Percentiles rank a stretch among this genome's conserved stretches.
Conservation (phyloP, 2,113 vertebrate species). For the Maccullochella peelii region DNA sequence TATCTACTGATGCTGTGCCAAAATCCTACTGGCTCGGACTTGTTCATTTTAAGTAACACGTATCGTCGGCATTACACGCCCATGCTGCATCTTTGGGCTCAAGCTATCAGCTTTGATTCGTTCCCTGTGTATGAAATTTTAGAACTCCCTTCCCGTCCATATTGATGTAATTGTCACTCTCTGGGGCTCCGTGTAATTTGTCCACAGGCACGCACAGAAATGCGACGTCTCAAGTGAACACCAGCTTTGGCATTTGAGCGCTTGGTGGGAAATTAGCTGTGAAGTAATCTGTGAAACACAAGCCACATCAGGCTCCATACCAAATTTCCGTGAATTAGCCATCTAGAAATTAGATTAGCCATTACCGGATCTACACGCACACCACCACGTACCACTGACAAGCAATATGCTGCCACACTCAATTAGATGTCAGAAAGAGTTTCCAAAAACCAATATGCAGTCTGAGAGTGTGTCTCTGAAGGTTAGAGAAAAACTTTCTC, state of each 20-base stretch:
- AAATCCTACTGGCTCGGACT: neutral
- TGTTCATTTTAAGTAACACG: constrained; percentile 8
- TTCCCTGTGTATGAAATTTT: constrained; percentile 34
- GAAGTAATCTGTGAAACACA: constrained; percentile 54
- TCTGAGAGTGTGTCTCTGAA: constrained; percentile 19
- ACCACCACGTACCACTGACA: neutral
- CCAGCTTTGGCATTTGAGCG: neutral
- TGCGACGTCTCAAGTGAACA: constrained; percentile 1
- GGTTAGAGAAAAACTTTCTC: constrained; percentile 26
- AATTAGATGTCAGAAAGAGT: constrained; percentile 10
- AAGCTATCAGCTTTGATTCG: constrained; percentile 17
- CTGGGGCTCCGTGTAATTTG: constrained; percentile 42
- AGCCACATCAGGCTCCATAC: constrained; percentile 31
- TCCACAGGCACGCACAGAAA: constrained; percentile 26
- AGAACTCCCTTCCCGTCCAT: constrained; percentile 15
- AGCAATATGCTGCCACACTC: neutral
- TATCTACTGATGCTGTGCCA: constrained; percentile 4
- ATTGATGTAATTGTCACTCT: constrained; percentile 35
- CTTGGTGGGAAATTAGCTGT: constrained; percentile 50
- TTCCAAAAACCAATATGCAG: constrained; percentile 5
- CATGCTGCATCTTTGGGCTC: constrained; percentile 22
- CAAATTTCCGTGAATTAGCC: constrained; percentile 40
- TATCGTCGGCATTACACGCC: neutral
- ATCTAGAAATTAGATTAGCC: constrained; percentile 49
- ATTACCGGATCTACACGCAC: neutral